Percentiles rank a stretch among this genome's conserved stretches.
phyloP scores from a whole-genome alignment of 2,113 vertebrate genomes.

The Gulo gulo region DNA sequence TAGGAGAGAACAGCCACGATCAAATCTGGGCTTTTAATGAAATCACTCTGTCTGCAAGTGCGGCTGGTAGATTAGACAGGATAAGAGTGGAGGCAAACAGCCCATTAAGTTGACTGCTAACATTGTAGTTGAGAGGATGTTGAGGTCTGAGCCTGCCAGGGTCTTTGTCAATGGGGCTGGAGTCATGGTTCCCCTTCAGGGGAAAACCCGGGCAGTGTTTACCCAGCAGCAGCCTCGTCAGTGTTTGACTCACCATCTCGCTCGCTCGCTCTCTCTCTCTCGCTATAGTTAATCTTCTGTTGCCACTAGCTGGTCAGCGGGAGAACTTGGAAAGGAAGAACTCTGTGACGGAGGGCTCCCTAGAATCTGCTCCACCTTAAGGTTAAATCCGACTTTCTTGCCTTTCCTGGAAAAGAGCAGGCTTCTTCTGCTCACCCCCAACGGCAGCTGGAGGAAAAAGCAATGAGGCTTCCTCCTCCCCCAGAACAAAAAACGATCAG shows the following conservation, averaged over 20 bases:
- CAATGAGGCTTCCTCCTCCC: not conserved
- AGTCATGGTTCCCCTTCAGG: not conserved
- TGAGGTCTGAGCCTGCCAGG: not conserved
- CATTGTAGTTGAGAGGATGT: not conserved
- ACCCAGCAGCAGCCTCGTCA: not conserved
- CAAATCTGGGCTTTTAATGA: not conserved
- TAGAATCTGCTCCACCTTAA: not conserved
- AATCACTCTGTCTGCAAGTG: not conserved
- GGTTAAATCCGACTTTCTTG: not conserved
- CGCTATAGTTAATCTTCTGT: slow-evolving; percentile 85
- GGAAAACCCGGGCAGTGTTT: not conserved
- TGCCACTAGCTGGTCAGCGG: slow-evolving; percentile 86
- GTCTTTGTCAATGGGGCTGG: not conserved
- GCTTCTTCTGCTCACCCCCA: not conserved
- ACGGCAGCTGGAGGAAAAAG: not conserved
- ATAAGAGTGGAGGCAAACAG: not conserved
- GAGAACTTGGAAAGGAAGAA: slow-evolving; percentile 79
- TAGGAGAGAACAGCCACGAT: not conserved
- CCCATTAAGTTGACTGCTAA: not conserved
- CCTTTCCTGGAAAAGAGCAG: not conserved
- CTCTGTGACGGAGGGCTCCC: slow-evolving; percentile 15
- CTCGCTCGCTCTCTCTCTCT: slow-evolving; percentile 2
- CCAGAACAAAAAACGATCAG: not conserved
- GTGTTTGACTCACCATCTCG: not conserved
- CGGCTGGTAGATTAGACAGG: not conserved